Evolutionary conservation across 2,113 vertebrate genomes (phyloP).

Genomic region (Gasterosteus aculeatus): DNA sequence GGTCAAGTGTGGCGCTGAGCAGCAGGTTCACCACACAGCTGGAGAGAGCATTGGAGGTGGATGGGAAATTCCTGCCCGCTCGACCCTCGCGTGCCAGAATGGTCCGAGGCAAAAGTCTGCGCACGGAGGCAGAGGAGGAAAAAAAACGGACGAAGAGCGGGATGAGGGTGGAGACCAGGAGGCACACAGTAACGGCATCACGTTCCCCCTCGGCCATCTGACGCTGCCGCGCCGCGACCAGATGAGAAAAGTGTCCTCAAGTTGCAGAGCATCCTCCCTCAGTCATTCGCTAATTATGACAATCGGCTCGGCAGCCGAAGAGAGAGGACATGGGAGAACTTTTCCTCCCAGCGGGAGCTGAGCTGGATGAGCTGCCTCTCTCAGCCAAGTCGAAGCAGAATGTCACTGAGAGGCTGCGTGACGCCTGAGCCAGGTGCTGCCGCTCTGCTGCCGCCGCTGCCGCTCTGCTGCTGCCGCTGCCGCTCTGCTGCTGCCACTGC

Average conservation of each 20-base stretch:
- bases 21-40: constrained; percentile 58
- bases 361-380: constrained; percentile 45
- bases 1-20: constrained; percentile 61
- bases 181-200: constrained; percentile 32
- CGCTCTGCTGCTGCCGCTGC: constrained; percentile 6
- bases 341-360: constrained; percentile 35
- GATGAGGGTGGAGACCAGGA: constrained; percentile 28
- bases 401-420: constrained; percentile 55
- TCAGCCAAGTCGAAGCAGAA: constrained; percentile 54
- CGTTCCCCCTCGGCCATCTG: constrained; percentile 9
- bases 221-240: constrained; percentile 11
- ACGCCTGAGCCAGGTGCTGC: constrained; percentile 47
- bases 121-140: constrained; percentile 32
- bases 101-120: not conserved
- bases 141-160: constrained; percentile 1
- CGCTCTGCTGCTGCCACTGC: constrained; percentile 33
- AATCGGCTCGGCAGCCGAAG: constrained; percentile 27
- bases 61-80: constrained; percentile 56
- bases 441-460: constrained; percentile 13
- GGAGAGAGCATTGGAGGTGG: constrained; percentile 45
- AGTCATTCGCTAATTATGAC: constrained; percentile 22
- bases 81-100: constrained; percentile 50
- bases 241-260: constrained; percentile 57
- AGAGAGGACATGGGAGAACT: constrained; percentile 39
- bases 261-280: constrained; percentile 42